Evolutionary conservation across 1,140 invertebrate genomes (phyloP).

Genomic region (Lepidurus packardi): DNA sequence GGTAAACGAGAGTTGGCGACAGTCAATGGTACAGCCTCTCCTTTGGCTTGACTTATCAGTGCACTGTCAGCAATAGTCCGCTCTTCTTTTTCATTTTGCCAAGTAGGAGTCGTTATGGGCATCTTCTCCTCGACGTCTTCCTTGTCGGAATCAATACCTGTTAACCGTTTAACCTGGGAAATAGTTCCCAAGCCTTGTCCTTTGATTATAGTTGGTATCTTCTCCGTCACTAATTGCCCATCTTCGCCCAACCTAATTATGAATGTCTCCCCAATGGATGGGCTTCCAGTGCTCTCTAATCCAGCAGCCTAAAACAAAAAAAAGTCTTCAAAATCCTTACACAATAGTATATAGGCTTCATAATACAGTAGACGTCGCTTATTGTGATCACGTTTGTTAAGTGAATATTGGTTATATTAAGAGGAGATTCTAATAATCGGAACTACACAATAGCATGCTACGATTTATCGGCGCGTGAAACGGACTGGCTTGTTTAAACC

Average conservation of each 20-base stretch:
- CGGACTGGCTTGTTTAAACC: too few relatives aligned
- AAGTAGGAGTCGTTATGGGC: neutral
- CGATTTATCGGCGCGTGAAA: too few relatives aligned
- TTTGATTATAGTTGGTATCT: neutral
- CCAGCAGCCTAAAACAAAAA: neutral
- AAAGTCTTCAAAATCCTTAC: neutral
- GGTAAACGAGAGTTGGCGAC: neutral
- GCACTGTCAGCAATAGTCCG: neutral
- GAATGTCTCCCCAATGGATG: neutral
- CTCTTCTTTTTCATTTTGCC: neutral
- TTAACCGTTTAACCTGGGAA: neutral
- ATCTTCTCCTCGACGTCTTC: neutral
- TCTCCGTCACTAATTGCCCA: neutral
- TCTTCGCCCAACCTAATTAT: slow-evolving; percentile 6
- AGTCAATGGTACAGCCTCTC: neutral
- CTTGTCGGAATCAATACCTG: neutral
- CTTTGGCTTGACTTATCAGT: neutral
- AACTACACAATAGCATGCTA: too few relatives aligned
- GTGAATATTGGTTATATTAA: too few relatives aligned
- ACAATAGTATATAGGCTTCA: neutral
- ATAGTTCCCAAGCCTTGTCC: neutral
- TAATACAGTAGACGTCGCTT: too few relatives aligned
- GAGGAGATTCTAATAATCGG: too few relatives aligned
- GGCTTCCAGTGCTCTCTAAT: neutral
- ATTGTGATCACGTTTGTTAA: too few relatives aligned